phyloP scores from a whole-genome alignment of 2,888 invertebrate species.

The Elegia similella region DNA sequence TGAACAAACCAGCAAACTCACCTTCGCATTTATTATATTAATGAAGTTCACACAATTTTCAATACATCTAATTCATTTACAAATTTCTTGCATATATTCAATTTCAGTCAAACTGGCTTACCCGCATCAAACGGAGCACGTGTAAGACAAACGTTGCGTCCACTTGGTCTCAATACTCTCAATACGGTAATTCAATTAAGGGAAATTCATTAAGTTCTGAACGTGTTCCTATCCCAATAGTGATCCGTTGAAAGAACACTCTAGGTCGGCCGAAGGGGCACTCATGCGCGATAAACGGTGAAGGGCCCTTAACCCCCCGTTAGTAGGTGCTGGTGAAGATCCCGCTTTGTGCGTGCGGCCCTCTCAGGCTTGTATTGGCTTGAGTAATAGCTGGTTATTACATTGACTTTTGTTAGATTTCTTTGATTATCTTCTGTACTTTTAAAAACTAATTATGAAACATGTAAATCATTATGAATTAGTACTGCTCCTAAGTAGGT shows the following conservation, averaged over 20 bases:
- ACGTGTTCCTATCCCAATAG: constrained; percentile 68
- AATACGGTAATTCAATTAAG: constrained; percentile 66
- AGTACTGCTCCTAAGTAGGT: too few relatives aligned
- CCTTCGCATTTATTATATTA: too few relatives aligned
- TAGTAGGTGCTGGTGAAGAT: constrained; percentile 49
- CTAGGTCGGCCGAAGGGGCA: constrained; percentile 58
- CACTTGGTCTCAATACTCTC: constrained; percentile 35
- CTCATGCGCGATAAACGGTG: constrained; percentile 69
- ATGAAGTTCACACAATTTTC: too few relatives aligned
- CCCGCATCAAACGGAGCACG: constrained; percentile 12
- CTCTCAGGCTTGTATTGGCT: constrained; percentile 49
- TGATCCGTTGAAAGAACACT: constrained; percentile 71
- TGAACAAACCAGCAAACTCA: too few relatives aligned
- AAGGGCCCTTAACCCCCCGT: constrained; percentile 62
- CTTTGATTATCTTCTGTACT: background rate
- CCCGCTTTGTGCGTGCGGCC: constrained; percentile 58
- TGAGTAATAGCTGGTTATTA: constrained; percentile 49
- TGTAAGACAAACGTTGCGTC: constrained; percentile 34
- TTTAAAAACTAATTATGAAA: background rate
- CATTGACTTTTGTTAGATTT: constrained; percentile 23
- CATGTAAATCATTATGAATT: too few relatives aligned
- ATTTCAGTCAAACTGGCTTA: background rate
- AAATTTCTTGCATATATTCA: background rate
- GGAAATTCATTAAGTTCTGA: constrained; percentile 67
- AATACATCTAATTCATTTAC: too few relatives aligned